Percentiles rank a stretch among this genome's conserved stretches.
Evolutionary conservation across 2,113 vertebrate species (phyloP).

Genomic region (Myodes glareolus): DNA sequence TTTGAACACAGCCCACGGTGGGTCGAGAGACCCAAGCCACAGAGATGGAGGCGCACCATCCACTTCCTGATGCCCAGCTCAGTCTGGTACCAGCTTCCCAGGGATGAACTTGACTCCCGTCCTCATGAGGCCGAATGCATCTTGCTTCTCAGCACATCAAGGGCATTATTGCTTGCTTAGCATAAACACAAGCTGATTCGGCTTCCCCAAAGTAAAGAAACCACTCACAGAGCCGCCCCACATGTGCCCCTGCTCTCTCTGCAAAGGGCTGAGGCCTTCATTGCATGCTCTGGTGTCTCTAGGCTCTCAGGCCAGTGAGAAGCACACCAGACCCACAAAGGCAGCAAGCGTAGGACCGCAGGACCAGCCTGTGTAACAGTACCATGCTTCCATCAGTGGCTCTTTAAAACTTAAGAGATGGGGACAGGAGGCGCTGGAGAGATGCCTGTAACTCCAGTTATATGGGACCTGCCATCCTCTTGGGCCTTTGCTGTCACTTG

Average conservation of each 20-base stretch:
- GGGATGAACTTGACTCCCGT: background rate
- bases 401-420: background rate
- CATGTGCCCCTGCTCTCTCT: background rate
- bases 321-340: background rate
- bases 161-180: background rate
- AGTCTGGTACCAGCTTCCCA: background rate
- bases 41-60: background rate
- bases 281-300: fast-evolving
- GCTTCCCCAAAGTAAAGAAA: background rate
- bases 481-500: background rate
- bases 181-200: background rate
- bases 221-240: fast-evolving
- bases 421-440: background rate
- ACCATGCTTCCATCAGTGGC: fast-evolving
- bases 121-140: background rate
- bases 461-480: background rate
- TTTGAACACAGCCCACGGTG: too few relatives aligned
- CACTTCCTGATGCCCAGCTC: background rate
- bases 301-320: background rate
- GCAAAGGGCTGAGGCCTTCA: fast-evolving
- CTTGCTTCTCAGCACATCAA: background rate
- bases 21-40: background rate
- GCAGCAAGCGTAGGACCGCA: too few relatives aligned
- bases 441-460: background rate
- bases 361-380: background rate